A percentile compares a stretch with the other conserved stretches of the same genome.
These are phyloP conservation scores for Eupithecia abbreviata DNA, from an alignment of 2,888 invertebrate genomes.

Conservation along the genomic window DNA sequence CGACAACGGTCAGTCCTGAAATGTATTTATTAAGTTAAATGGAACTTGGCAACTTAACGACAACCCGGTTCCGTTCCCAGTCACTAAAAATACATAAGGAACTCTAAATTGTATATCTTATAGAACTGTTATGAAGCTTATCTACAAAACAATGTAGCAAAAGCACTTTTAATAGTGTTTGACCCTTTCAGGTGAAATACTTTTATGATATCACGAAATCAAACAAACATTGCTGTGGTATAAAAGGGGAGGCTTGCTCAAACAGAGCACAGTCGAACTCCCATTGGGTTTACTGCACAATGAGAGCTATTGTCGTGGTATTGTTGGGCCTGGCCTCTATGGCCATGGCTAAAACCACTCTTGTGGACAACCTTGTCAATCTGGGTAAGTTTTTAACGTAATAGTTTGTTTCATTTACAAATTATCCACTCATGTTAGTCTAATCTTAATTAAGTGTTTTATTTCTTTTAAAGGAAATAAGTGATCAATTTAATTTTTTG, in stretches of 20 bases:
- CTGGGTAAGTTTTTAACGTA: slow-evolving; percentile 52
- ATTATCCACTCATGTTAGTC: background rate
- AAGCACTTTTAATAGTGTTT: background rate
- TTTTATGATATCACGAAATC: background rate
- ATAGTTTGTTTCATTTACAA: background rate
- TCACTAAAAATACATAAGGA: background rate
- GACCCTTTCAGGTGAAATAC: background rate
- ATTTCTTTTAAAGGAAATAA: too few relatives aligned
- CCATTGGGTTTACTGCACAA: slow-evolving; percentile 62
- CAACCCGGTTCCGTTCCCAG: background rate
- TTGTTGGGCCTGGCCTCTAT: slow-evolving; percentile 67
- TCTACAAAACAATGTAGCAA: background rate
- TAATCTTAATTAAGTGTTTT: background rate
- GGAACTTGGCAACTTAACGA: background rate
- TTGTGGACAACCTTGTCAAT: slow-evolving; percentile 55
- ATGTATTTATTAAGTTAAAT: too few relatives aligned
- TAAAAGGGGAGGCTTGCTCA: slow-evolving; percentile 53
- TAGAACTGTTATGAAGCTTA: background rate
- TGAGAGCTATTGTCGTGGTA: slow-evolving; percentile 65
- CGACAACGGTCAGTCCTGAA: too few relatives aligned
- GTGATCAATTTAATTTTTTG: too few relatives aligned
- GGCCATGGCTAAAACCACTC: slow-evolving; percentile 60
- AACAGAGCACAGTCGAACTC: slow-evolving; percentile 62
- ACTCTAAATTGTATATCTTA: background rate
- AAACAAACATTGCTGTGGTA: slow-evolving; percentile 42